Conservation (phyloP, 2,797 vertebrate species). For the Bryconaethiops microstoma region DNA sequence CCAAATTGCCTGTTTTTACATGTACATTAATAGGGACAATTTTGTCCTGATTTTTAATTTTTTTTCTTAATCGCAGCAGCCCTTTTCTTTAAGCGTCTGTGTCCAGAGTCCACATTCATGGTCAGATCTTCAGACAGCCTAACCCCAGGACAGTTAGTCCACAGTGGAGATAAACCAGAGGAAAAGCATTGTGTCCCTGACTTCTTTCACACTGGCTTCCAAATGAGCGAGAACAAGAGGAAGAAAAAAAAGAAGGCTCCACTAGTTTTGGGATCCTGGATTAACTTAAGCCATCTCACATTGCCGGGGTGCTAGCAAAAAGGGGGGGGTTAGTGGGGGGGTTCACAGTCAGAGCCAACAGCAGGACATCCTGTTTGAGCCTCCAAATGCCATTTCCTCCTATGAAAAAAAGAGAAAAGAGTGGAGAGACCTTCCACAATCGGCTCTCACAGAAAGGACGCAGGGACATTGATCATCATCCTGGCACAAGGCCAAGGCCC, state of each 20-base stretch:
- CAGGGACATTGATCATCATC: conserved; percentile 83
- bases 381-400: conserved; percentile 77
- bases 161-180: conserved; percentile 41
- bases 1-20: no score
- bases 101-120: conserved; percentile 21
- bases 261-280: conserved; percentile 66
- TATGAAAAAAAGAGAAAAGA: conserved; percentile 74
- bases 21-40: no score
- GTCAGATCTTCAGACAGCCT: conserved; percentile 44
- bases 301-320: conserved; percentile 43
- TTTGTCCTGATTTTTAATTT: background rate
- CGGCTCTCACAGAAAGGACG: conserved; percentile 81
- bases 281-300: conserved; percentile 73
- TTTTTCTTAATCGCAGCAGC: background rate
- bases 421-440: conserved; percentile 72
- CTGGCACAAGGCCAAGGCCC: conserved; percentile 81
- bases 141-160: conserved; percentile 36
- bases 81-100: conserved; percentile 9
- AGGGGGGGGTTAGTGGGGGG: conserved; percentile 33
- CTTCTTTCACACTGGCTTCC: conserved; percentile 55
- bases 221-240: conserved; percentile 55
- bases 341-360: conserved; percentile 78
- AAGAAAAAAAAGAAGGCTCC: conserved; percentile 25
- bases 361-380: conserved; percentile 86
- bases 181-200: conserved; percentile 49